phyloP scores from a whole-genome alignment of 1,140 invertebrate species.

The Solenopsis invicta region DNA sequence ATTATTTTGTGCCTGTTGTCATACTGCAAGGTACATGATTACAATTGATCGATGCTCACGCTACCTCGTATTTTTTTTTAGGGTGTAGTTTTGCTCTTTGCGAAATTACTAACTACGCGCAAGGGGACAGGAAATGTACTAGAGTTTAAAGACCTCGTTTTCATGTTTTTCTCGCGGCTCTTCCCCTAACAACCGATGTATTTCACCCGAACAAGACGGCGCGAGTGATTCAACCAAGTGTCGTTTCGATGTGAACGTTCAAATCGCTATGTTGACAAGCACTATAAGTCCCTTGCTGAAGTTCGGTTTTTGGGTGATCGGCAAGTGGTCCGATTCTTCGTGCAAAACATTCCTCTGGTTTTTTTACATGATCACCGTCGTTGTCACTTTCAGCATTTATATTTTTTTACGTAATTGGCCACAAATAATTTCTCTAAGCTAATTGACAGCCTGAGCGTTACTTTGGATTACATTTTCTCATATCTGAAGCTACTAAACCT shows the following conservation, averaged over 20 bases:
- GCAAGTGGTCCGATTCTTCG: neutral
- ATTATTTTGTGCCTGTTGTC: neutral
- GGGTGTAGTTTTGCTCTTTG: slow-evolving; percentile 2
- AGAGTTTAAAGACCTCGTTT: neutral
- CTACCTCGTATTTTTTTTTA: neutral
- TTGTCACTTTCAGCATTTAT: slow-evolving; percentile 7
- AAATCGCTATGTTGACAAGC: neutral
- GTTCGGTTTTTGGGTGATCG: slow-evolving; percentile 15
- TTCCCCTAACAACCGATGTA: neutral
- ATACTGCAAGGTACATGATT: slow-evolving; percentile 12
- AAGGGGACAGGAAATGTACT: neutral
- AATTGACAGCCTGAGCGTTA: slow-evolving; percentile 23
- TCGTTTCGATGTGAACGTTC: neutral
- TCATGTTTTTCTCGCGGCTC: neutral
- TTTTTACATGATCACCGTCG: slow-evolving; percentile 10
- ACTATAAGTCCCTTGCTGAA: neutral
- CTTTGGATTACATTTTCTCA: slow-evolving; percentile 44
- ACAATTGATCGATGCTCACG: slow-evolving; percentile 17
- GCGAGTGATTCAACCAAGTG: neutral
- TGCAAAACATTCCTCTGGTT: neutral
- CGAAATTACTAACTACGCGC: slow-evolving; percentile 7
- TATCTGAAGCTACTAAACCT: slow-evolving; percentile 20
- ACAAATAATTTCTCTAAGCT: slow-evolving; percentile 14
- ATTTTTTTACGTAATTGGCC: neutral
- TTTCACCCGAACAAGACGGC: neutral